Conservation (phyloP, 2,113 vertebrate genomes). For the Antennarius striatus region DNA sequence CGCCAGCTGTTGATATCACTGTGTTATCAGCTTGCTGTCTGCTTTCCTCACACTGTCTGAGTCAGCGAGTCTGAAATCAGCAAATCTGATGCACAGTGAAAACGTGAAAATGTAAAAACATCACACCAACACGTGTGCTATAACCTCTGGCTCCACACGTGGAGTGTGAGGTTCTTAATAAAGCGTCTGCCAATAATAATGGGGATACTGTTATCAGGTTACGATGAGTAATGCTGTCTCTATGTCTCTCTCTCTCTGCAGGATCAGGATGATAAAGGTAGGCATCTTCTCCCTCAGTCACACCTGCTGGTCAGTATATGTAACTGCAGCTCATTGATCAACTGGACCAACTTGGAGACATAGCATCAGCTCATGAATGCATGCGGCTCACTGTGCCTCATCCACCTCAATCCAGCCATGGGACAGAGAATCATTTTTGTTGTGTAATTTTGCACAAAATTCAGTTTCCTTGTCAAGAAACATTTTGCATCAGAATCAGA, state of each 20-base stretch:
- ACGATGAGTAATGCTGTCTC: not conserved
- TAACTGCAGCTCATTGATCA: constrained; percentile 7
- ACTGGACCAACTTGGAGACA: too few relatives aligned
- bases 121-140: not conserved
- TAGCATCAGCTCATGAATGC: too few relatives aligned
- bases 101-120: constrained; percentile 64
- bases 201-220: too few relatives aligned
- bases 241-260: constrained; percentile 30
- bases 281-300: constrained; percentile 32
- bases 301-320: constrained; percentile 63
- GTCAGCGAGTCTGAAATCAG: constrained; percentile 45
- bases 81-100: constrained; percentile 18
- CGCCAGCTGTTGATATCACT: constrained; percentile 55
- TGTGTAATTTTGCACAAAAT: too few relatives aligned
- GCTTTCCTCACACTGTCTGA: constrained; percentile 53
- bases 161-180: not conserved
- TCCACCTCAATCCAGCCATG: too few relatives aligned
- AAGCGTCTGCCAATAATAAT: too few relatives aligned
- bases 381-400: too few relatives aligned
- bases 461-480: too few relatives aligned
- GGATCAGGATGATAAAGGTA: constrained; percentile 75
- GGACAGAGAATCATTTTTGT: too few relatives aligned
- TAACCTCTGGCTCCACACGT: not conserved
- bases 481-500: too few relatives aligned
- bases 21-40: constrained; percentile 38